These are phyloP conservation scores for Adelphocoris suturalis DNA, from an alignment of 2,888 invertebrate species.

Conservation along the genomic window DNA sequence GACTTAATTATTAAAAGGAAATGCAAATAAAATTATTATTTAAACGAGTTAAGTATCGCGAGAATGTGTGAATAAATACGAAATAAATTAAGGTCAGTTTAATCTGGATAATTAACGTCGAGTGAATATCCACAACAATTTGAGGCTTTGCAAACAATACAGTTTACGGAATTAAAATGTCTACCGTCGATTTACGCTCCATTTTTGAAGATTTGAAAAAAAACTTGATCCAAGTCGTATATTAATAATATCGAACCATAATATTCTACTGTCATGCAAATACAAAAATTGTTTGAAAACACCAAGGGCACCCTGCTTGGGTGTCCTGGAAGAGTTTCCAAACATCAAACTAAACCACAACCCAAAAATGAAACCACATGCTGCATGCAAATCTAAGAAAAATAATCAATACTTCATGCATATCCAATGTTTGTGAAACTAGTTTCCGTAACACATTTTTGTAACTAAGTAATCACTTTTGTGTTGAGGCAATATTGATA, in stretches of 20 bases:
- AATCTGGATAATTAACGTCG: too few relatives aligned
- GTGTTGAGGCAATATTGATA: not conserved
- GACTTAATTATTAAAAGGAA: too few relatives aligned
- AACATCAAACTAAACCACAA: not conserved
- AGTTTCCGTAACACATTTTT: not conserved
- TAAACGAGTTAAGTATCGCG: too few relatives aligned
- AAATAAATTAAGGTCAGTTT: too few relatives aligned
- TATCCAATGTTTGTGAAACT: constrained; percentile 19
- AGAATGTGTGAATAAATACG: too few relatives aligned
- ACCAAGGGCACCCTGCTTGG: not conserved
- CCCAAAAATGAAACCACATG: constrained; percentile 41
- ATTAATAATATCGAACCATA: not conserved
- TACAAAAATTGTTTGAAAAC: not conserved
- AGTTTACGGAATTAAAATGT: too few relatives aligned
- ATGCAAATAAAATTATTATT: too few relatives aligned
- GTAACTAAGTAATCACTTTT: not conserved
- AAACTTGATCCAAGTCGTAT: not conserved
- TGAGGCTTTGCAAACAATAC: too few relatives aligned
- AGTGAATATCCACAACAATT: too few relatives aligned
- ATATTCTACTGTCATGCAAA: constrained; percentile 30
- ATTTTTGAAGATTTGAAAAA: constrained; percentile 7
- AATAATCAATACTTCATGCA: constrained; percentile 22
- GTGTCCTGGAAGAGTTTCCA: not conserved
- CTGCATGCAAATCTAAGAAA: constrained; percentile 44
- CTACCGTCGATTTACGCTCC: too few relatives aligned